Evolutionary conservation across 2,888 invertebrate genomes (phyloP), one percentile per base, ranked within the genome.

Genomic region (Teinopalpus imperialis): DNA sequence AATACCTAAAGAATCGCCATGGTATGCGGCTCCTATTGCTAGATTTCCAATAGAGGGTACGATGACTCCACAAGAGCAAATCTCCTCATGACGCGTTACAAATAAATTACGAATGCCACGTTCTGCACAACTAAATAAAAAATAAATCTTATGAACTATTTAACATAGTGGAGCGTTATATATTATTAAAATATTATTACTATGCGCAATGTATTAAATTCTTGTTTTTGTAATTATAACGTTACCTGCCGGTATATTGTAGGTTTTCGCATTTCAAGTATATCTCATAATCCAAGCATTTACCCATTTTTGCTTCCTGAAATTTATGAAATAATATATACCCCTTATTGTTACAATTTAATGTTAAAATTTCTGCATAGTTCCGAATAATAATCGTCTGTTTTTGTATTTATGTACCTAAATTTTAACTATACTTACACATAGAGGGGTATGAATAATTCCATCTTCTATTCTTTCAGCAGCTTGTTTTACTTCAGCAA

Each of bases 181-280:
- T n/a, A n/a, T n/a, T n/a, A n/a, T n/a, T n/a, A n/a, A n/a, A n/a
- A 16, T 4, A 16, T 16, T 16, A 4, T 4, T 3, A 16, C 16
- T 3, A 2, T 16, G 4, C 16, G 2, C 4, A 16, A 3, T 16
- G 2, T 16, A 16, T 16, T 2, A 16, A 16, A 16, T 16, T 16
- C 16, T 16, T 2, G 16, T 16, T 16, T 16, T 16, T 16, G 16
- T 16, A 16, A 3, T 16, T 16, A 16, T 16, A 16, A 16, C 16
- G 1, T 67, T 78, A 94, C 94, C 94, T 96, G 63, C 96, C 97
- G 12, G 96, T 96, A 54, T 91, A 92, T 74, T 96, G 96, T 20
- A 95, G 86, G 72, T 94, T 96, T 72, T 97, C 97, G 74, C 96
- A 95, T 81, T 97, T 97, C 63, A 96, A 89, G 74, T 91, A 97